Base-by-base conservation (phyloP, 2,797 vertebrate genomes). In the Perodicticus potto region DNA sequence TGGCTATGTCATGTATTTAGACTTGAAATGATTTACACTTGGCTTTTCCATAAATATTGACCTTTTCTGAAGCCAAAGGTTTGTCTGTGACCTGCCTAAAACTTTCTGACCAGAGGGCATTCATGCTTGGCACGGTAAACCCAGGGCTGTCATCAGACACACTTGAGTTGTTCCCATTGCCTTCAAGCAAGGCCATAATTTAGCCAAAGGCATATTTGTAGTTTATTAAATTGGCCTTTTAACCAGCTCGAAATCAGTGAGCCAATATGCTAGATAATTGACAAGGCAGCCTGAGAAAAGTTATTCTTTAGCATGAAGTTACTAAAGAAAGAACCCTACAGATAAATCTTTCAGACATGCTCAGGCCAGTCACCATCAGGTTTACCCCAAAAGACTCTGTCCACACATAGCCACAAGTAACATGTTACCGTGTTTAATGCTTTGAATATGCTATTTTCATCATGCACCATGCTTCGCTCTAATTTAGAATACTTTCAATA, bases 141-240 rank as follows among this genome's bases (percentile, higher is more conserved):
- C 49, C 6, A 32, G 14, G 14, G 0, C 27, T 88, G 27, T 63
- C 49, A 65, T 94, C 70, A 59, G 92, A 87, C 25, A 70, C 59
- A 81, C 70, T 34, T 63, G 67, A 92, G 67, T 61, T 45, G 23
- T 61, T 97, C 55, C 32, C 10, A 3, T 6, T 49, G n/a, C 83
- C 86, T 96, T 95, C 77, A 86, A 57, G 43, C 55, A 32, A 91
- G 57, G 34, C 67, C 55, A 34, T 89, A 78, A 97, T 88, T 95
- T 90, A 95, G 83, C 80, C 92, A 93, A 94, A 95, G 90, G 14
- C 91, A 86, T 93, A 91, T 94, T 82, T 89, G 76, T 67, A 89
- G 88, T 96, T 96, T 97, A 97, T 96, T 96, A 97, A 96, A 97
- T 96, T 93, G 94, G 20, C 77, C 96, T 96, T 96, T 89, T 96